A percentile compares a stretch with the other conserved stretches of the same genome.
Conservation (phyloP, 2,113 vertebrate species). For the Hirundichthys speculiger region DNA sequence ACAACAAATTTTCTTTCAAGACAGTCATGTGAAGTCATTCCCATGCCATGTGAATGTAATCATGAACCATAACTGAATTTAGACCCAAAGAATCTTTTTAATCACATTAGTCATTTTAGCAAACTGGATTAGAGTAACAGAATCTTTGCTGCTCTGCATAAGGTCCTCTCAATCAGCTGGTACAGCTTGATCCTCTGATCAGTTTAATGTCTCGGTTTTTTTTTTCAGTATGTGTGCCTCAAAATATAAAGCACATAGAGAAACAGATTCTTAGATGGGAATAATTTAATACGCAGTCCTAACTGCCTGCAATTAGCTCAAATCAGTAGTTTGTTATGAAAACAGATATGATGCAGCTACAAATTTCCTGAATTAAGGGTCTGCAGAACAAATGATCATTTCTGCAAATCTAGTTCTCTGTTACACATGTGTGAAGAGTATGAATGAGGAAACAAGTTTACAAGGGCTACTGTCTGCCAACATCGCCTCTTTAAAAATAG, state of each 20-base stretch:
- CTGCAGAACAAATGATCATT: conserved; percentile 27
- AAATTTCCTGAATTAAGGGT: conserved; percentile 29
- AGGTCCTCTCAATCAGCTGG: conserved; percentile 66
- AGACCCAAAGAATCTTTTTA: conserved; percentile 64
- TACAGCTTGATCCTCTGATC: conserved; percentile 59
- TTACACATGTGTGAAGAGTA: conserved; percentile 67
- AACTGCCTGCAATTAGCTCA: conserved; percentile 19
- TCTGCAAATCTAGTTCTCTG: conserved; percentile 69
- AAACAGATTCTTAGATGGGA: conserved; percentile 14
- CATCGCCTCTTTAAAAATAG: conserved; percentile 41
- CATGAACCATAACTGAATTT: conserved; percentile 70
- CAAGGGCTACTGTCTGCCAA: conserved; percentile 37
- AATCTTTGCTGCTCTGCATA: conserved; percentile 61
- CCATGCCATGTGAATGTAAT: conserved; percentile 74
- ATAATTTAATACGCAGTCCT: conserved; percentile 24
- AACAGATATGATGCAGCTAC: conserved; percentile 28
- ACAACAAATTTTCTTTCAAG: conserved; percentile 55
- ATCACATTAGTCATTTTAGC: conserved; percentile 73
- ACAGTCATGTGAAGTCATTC: conserved; percentile 76
- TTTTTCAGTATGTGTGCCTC: conserved; percentile 24
- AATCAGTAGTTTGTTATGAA: conserved; percentile 47
- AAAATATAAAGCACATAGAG: conserved; percentile 16
- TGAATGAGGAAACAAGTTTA: conserved; percentile 35
- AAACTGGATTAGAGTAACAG: conserved; percentile 74
- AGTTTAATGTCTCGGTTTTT: conserved; percentile 45